Conservation (phyloP, 2,113 vertebrate species). For the Scomber scombrus region DNA sequence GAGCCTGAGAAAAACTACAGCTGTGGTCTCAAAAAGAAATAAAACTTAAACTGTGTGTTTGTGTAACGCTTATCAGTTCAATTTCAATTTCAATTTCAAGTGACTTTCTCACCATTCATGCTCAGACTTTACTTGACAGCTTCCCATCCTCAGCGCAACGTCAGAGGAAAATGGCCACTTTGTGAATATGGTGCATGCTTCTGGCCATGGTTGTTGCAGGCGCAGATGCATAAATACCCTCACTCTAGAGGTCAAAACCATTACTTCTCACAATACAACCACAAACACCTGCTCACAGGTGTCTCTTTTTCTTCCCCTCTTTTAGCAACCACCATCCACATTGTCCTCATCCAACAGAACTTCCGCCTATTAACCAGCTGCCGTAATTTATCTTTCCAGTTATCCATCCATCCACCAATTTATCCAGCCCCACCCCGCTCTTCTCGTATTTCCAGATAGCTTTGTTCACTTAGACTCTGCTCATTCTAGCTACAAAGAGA, state of each 20-base stretch:
- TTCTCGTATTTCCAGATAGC: constrained; percentile 56
- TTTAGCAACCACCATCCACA: background rate
- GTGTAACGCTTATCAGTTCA: too few species aligned
- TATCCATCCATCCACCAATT: constrained; percentile 55
- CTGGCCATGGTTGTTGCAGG: too few species aligned
- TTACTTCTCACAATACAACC: background rate
- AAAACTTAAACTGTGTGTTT: too few species aligned
- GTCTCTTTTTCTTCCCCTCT: background rate
- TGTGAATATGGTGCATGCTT: too few species aligned
- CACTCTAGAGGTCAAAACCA: constrained; percentile 6
- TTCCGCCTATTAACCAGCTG: constrained; percentile 40
- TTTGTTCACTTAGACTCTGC: constrained; percentile 29
- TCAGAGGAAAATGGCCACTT: too few species aligned
- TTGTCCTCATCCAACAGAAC: constrained; percentile 37
- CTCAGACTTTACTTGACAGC: too few species aligned
- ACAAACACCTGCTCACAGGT: background rate
- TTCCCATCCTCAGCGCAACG: too few species aligned
- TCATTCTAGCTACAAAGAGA: constrained; percentile 65
- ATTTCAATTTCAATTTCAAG: too few species aligned
- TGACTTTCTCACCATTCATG: too few species aligned
- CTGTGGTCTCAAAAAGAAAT: too few species aligned
- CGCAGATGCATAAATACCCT: too few species aligned
- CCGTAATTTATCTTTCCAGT: constrained; percentile 62
- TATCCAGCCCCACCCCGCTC: constrained; percentile 32
- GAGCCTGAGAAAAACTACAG: too few species aligned